Evolutionary conservation across 2,888 invertebrate species (phyloP), one percentile per base, ranked within the genome.

Genomic region (Papilio demoleus): DNA sequence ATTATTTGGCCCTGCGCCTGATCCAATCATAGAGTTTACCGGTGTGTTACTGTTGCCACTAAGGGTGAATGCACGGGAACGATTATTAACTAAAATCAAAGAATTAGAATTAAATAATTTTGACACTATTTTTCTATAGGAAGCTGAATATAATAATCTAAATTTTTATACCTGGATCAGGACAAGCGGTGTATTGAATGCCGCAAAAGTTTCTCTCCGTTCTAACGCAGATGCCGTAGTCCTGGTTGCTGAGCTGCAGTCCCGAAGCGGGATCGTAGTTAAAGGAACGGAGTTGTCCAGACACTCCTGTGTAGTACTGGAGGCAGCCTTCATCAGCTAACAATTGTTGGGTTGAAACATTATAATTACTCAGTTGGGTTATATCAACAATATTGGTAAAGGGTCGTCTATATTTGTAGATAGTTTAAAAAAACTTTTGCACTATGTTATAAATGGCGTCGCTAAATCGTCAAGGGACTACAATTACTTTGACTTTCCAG

Each of bases 131-230:
- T n/a, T n/a, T n/a, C n/a, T n/a, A n/a, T n/a, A n/a, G n/a, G n/a
- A n/a, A n/a, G n/a, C n/a, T n/a, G 27, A 56, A 24, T 19, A 24
- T 11, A 17, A 45, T 3, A n/a, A 27, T 56, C 8, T 14, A 27
- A 0, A 24, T 24, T 3, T 58, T 12, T 14, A 68, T 70, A 95
- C 95, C 94, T 72, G 94, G 88, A 79, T 97, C 95, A 1, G 94
- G 86, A 76, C 97, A 97, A 4, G 95, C 94, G 17, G 95, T 95
- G 81, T 97, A 97, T 77, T 97, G 97, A 58, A 97, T 95, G 0
- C 97, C 96, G 76, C 97, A 98, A 81, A 97, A 97, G 82, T 97
- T 97, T 71, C 96, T 93, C 83, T 97, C 97, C 81, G 95, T 96
- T 36, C 97, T 89, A 47, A 97, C 94, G 82, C 97, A 98, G 72